Base-by-base conservation (phyloP, 2,888 invertebrate genomes). In the Drosophila mercatorum region DNA sequence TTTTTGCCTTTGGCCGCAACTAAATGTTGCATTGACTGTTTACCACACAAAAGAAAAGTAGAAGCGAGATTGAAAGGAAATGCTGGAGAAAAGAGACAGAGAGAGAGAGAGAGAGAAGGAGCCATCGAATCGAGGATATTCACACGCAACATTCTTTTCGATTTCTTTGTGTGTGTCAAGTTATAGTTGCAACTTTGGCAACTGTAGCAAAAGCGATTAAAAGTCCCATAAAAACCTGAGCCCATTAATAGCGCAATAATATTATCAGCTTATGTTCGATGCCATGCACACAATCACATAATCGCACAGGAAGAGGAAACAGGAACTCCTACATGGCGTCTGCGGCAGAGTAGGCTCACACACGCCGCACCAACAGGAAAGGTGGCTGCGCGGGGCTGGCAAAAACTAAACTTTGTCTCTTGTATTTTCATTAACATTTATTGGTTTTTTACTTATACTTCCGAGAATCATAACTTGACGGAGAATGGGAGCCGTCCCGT, bases 361-460 rank as follows among this genome's bases (percentile, higher is more conserved):
- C 68, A 77, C 65, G 5, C 17, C 31, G 11, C 10, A 5, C n/a
- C 0, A 3, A 59, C 52, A 47, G 57, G 26, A 11, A 5, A 8
- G 11, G 2, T 6, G 40, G 12, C 14, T 28, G 26, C 12, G 41
- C 8, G 36, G 22, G 4, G n/a, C 22, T 52, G 22, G 17, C 41
- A 49, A 53, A 58, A 83, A 82, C 80, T 78, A 85, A 86, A 86
- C 88, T 88, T 86, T 88, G 88, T 89, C 86, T 88, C 68, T 88
- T 89, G 81, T 80, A 88, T 90, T 90, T 90, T 90, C 89, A 88
- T 90, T 90, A 90, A 87, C 87, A 89, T 90, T 91, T 90, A 90
- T 90, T 87, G 91, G 81, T 79, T 84, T 85, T 89, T 80, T 83
- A 86, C 90, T 88, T 82, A 85, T 78, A 81, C 74, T 66, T 67